A percentile compares a stretch with the other conserved stretches of the same genome.
Evolutionary conservation across 2,113 vertebrate genomes (phyloP).

Genomic region (Chaetura pelagica): DNA sequence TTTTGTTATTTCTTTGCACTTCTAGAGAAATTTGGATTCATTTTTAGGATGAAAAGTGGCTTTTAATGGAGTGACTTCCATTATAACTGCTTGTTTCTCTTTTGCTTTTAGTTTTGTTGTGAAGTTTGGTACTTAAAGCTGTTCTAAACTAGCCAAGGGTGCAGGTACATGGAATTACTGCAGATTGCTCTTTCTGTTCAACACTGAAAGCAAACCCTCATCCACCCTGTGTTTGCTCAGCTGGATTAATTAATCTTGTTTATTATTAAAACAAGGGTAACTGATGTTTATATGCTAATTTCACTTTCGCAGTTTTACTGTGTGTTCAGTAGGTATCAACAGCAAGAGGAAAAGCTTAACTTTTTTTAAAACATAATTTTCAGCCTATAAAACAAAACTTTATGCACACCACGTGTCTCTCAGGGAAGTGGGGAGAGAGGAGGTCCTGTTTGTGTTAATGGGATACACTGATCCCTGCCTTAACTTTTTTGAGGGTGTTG

Average conservation of each 20-base stretch:
- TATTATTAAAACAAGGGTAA: background rate
- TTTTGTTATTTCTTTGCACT: background rate
- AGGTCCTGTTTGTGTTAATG: background rate
- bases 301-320: background rate
- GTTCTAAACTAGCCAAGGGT: background rate
- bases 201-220: background rate
- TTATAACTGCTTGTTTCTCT: background rate
- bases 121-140: background rate
- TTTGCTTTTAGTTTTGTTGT: background rate
- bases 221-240: background rate
- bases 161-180: background rate
- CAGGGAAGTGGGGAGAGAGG: background rate
- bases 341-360: background rate
- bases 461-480: background rate
- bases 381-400: slow-evolving; percentile 1
- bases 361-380: background rate
- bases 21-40: background rate
- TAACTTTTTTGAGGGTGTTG: background rate
- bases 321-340: background rate
- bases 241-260: background rate
- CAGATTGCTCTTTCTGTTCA: background rate
- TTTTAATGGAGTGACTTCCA: background rate
- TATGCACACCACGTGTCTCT: background rate
- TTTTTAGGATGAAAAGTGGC: background rate
- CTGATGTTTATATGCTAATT: background rate